phyloP scores from a whole-genome alignment of 1,140 invertebrate species.

The Tetramorium simillimum region DNA sequence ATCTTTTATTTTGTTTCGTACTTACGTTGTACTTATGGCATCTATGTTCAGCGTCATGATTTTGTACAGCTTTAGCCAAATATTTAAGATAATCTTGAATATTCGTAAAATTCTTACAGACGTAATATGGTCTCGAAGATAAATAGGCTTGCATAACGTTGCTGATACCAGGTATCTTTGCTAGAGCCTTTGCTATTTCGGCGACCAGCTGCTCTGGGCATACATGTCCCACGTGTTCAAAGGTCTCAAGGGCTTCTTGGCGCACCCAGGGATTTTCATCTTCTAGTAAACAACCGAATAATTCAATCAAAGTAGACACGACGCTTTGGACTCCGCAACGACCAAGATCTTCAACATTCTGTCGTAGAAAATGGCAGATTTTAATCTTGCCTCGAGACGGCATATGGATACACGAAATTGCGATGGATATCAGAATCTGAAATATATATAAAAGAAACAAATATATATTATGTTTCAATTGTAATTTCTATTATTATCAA shows the following conservation, averaged over 20 bases:
- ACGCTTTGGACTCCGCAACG: conserved; percentile 25
- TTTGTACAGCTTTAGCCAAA: background rate
- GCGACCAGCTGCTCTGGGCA: conserved; percentile 73
- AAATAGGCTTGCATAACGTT: conserved; percentile 75
- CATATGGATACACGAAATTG: conserved; percentile 55
- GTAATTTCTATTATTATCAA: background rate
- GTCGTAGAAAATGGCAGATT: conserved; percentile 72
- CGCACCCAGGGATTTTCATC: conserved; percentile 74
- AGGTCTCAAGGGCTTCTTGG: conserved; percentile 79
- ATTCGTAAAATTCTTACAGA: conserved; percentile 62
- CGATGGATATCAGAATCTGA: conserved; percentile 76
- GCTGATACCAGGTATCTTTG: conserved; percentile 61
- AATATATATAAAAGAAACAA: conserved; percentile 34
- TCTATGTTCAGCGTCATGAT: conserved; percentile 59
- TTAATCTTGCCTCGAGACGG: conserved; percentile 66
- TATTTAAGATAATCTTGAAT: conserved; percentile 64
- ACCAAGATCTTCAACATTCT: conserved; percentile 43
- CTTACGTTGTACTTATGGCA: conserved; percentile 63
- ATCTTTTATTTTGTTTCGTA: conserved; percentile 5
- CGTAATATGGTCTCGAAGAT: conserved; percentile 58
- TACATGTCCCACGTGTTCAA: conserved; percentile 73
- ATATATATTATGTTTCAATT: background rate
- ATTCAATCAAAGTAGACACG: conserved; percentile 61
- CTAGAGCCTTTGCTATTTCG: conserved; percentile 68
- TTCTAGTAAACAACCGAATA: conserved; percentile 75